These are phyloP conservation scores for Hymenopus coronatus DNA, from an alignment of 2,888 invertebrate species.

Conservation along the genomic window DNA sequence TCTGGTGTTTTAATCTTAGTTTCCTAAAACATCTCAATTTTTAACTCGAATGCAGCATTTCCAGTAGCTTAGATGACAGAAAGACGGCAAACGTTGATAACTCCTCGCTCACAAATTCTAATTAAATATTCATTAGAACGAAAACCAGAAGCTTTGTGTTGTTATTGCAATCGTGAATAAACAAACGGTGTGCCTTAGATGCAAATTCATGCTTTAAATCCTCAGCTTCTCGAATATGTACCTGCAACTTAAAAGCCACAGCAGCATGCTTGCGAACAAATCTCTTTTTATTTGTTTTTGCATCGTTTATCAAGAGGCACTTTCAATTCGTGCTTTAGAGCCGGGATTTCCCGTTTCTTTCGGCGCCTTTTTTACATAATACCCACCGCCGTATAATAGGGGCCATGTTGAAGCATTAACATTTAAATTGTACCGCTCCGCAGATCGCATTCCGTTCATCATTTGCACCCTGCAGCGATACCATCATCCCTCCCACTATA, in stretches of 20 bases:
- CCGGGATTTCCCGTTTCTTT: not conserved
- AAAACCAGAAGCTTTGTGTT: too few relatives aligned
- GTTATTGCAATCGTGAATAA: not conserved
- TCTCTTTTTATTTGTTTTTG: not conserved
- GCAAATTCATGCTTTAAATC: not conserved
- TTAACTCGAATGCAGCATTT: too few relatives aligned
- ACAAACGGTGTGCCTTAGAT: not conserved
- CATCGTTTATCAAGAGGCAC: not conserved
- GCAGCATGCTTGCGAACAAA: not conserved
- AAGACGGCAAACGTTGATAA: too few relatives aligned
- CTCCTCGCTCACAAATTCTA: too few relatives aligned
- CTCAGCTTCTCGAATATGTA: not conserved
- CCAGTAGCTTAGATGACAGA: too few relatives aligned
- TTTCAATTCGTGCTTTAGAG: not conserved
- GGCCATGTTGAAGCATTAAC: not conserved
- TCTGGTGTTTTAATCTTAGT: too few relatives aligned
- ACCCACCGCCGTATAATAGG: not conserved
- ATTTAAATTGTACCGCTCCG: not conserved
- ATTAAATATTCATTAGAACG: too few relatives aligned
- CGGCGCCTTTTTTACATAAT: not conserved
- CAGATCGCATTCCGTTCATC: not conserved
- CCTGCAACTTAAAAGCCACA: not conserved
- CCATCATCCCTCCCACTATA: not conserved
- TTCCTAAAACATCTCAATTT: too few relatives aligned
- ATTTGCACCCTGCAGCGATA: not conserved